A percentile compares a stretch with the other conserved stretches of the same genome.
Evolutionary conservation across 2,888 invertebrate species (phyloP).

Genomic region (Erebia epiphron): DNA sequence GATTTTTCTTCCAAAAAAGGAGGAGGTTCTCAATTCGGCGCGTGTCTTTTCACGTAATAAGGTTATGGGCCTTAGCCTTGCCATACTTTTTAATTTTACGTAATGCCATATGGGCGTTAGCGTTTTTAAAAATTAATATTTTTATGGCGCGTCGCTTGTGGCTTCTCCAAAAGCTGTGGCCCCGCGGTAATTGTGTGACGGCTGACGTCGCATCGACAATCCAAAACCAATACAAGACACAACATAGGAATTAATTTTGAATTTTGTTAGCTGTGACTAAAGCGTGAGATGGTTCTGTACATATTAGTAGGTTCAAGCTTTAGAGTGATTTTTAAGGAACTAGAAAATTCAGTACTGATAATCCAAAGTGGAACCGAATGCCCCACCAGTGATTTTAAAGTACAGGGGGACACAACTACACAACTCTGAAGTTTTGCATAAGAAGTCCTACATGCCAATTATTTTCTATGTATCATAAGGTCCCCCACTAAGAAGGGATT

Average conservation of each 20-base stretch:
- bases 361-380: background rate
- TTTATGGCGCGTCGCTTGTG: background rate
- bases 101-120: too few species aligned
- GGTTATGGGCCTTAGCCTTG: too few species aligned
- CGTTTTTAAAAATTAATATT: background rate
- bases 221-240: constrained; percentile 83
- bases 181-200: constrained; percentile 36
- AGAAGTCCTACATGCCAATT: too few species aligned
- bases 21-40: too few species aligned
- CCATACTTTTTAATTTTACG: too few species aligned
- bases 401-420: too few species aligned
- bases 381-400: too few species aligned
- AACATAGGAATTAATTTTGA: constrained; percentile 77
- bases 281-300: constrained; percentile 76
- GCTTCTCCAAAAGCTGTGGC: constrained; percentile 1
- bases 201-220: constrained; percentile 49
- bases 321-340: constrained; percentile 32
- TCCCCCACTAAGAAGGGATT: too few species aligned
- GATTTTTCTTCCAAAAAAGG: too few species aligned
- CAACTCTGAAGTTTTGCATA: too few species aligned
- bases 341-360: constrained; percentile 9
- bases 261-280: constrained; percentile 81
- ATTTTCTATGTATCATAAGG: too few species aligned
- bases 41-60: too few species aligned
- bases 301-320: constrained; percentile 62